These are phyloP conservation scores for Naso thynnoides DNA, from an alignment of 2,797 vertebrate species.

Conservation along the genomic window DNA sequence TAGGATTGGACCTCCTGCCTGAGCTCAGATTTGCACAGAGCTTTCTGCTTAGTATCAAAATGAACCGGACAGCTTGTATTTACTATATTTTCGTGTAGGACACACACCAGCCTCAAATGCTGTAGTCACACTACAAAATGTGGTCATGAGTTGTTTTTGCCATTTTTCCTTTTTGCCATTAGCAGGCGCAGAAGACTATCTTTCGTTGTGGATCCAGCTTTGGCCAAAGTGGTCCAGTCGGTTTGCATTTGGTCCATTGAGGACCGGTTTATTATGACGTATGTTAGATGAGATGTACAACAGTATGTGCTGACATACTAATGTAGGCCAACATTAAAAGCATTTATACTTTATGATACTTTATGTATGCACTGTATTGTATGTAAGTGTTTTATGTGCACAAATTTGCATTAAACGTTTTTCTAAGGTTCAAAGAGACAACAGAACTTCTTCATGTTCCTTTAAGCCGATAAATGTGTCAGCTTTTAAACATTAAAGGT, in stretches of 20 bases:
- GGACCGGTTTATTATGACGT: slow-evolving; percentile 70
- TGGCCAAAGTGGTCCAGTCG: slow-evolving; percentile 75
- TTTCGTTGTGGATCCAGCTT: slow-evolving; percentile 66
- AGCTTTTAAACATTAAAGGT: too few relatives aligned
- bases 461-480: not conserved
- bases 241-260: slow-evolving; percentile 70
- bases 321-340: slow-evolving; percentile 80
- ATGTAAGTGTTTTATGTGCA: slow-evolving; percentile 85
- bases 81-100: slow-evolving; percentile 58
- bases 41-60: slow-evolving; percentile 62
- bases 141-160: slow-evolving; percentile 52
- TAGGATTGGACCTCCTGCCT: slow-evolving; percentile 62
- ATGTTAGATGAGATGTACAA: slow-evolving; percentile 49
- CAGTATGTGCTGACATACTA: slow-evolving; percentile 76
- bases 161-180: slow-evolving; percentile 47
- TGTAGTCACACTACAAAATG: slow-evolving; percentile 54
- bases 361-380: slow-evolving; percentile 83
- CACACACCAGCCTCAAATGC: slow-evolving; percentile 71
- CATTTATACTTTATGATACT: slow-evolving; percentile 83
- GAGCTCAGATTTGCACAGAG: slow-evolving; percentile 76
- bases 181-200: slow-evolving; percentile 65
- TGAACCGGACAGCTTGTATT: slow-evolving; percentile 57
- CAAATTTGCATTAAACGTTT: slow-evolving; percentile 83
- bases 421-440: slow-evolving; percentile 75
- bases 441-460: slow-evolving; percentile 26